Percentiles rank a stretch among this genome's conserved stretches.
phyloP scores from a whole-genome alignment of 2,888 invertebrate species.

The Microchrysa polita region DNA sequence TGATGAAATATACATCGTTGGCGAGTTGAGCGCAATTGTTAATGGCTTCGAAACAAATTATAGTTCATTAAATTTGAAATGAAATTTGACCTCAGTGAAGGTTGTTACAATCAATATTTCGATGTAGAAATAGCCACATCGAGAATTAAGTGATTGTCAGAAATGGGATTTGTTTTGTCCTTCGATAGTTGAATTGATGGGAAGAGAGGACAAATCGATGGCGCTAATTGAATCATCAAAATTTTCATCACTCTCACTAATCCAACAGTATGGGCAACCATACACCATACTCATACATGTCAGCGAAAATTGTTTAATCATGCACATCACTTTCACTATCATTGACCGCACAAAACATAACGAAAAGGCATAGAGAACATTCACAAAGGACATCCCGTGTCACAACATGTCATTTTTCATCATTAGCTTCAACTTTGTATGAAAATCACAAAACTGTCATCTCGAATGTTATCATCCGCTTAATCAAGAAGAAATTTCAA shows the following conservation, averaged over 20 bases:
- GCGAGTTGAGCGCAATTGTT: constrained; percentile 7
- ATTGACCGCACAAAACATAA: background rate
- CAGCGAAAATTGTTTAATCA: background rate
- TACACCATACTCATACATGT: background rate
- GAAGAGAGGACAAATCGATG: no score
- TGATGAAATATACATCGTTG: constrained; percentile 18
- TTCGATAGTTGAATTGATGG: no score
- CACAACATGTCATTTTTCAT: constrained; percentile 40
- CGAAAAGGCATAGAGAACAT: background rate
- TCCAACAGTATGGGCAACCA: background rate
- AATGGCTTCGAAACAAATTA: constrained; percentile 32
- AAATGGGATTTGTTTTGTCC: no score
- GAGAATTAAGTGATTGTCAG: no score
- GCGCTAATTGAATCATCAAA: background rate
- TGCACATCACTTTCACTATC: constrained; percentile 33
- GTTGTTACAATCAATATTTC: no score
- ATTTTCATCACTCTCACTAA: background rate
- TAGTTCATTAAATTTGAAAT: constrained; percentile 21
- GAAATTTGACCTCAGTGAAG: background rate
- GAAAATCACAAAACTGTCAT: constrained; percentile 31
- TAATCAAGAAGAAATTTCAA: constrained; percentile 21
- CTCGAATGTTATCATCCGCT: constrained; percentile 24
- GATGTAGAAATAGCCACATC: no score
- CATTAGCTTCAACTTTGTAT: constrained; percentile 20
- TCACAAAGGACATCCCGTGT: constrained; percentile 23